Percentiles rank a stretch among this genome's conserved stretches.
These are phyloP conservation scores for Protonibea diacanthus DNA, from an alignment of 2,797 vertebrate genomes.

Conservation along the genomic window DNA sequence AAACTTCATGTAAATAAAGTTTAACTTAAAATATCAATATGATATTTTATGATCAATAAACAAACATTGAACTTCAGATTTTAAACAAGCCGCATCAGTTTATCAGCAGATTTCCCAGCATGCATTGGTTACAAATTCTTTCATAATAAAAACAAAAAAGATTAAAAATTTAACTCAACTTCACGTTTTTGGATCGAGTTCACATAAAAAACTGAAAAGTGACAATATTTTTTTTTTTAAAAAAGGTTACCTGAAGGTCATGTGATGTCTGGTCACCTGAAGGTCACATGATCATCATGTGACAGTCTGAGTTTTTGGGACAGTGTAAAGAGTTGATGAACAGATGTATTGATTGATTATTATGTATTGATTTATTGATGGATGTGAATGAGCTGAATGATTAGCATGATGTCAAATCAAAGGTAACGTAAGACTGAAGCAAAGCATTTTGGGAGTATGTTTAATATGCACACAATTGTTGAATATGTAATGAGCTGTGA, in stretches of 20 bases:
- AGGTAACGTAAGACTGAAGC: neutral
- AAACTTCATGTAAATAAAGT: too few species aligned
- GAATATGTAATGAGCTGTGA: slow-evolving; percentile 9
- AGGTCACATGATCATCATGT: neutral
- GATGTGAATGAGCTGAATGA: slow-evolving; percentile 1
- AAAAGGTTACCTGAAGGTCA: too few species aligned
- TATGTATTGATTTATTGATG: slow-evolving; percentile 16
- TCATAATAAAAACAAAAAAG: too few species aligned
- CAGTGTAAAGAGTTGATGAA: neutral
- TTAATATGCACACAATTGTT: slow-evolving; percentile 33
- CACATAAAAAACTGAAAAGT: too few species aligned
- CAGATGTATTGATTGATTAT: slow-evolving; percentile 16
- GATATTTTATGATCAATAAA: too few species aligned
- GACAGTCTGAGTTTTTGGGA: slow-evolving; percentile 11
- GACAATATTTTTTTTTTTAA: too few species aligned
- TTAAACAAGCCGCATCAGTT: too few species aligned
- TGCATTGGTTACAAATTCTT: too few species aligned
- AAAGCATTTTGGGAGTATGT: slow-evolving; percentile 48
- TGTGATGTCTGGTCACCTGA: neutral
- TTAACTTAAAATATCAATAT: neutral
- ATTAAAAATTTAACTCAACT: too few species aligned
- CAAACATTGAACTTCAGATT: neutral
- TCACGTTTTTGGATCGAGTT: too few species aligned
- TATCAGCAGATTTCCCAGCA: too few species aligned
- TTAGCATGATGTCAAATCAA: slow-evolving; percentile 39